Base-by-base conservation (phyloP, 2,797 vertebrate species). In the Rhinichthys osculus region DNA sequence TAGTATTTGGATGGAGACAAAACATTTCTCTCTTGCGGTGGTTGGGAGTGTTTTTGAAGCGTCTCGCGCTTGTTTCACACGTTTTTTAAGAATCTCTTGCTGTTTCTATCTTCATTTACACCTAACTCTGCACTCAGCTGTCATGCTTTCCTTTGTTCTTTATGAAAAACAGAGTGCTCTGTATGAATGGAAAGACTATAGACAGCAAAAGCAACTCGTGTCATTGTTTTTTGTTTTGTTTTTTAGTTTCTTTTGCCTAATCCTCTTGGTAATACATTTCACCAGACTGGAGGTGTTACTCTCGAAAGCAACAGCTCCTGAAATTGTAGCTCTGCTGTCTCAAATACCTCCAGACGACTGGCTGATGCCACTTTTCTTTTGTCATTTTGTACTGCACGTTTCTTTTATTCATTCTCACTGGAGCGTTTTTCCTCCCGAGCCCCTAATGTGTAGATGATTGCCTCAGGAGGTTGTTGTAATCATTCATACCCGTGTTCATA, bases 71-170 rank as follows among this genome's bases (percentile, higher is more conserved):
- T 84, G 44, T 78, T 84, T 84, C 50, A n/a, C 83, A 62, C 38
- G 0, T 85, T 78, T 76, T 85, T 57, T 71, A 35, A n/a, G n/a
- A 57, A 42, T 78, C 81, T 83, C 81, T 72, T 27, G 44, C 67
- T 16, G 57, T 42, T 54, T 80, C 59, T 84, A 67, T 84, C 69
- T 81, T 81, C 78, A 77, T 87, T 87, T 85, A 81, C 82, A 84
- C 86, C 85, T 86, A 27, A 67, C 4, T 5, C 38, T 33, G 19
- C 76, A 17, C 27, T 78, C 47, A 78, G 76, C 74, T 71, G 83
- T 71, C 66, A 85, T 14, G 38, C 76, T 33, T 33, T 70, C 19
- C 66, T 71, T 81, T 81, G 79, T 81, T 81, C 52, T 79, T 71
- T 11, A 19, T 47, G 27, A 59, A 33, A 44, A 79, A n/a, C 47